These are phyloP conservation scores for Penelope pileata DNA, from an alignment of 2,113 vertebrate genomes.

Conservation along the genomic window DNA sequence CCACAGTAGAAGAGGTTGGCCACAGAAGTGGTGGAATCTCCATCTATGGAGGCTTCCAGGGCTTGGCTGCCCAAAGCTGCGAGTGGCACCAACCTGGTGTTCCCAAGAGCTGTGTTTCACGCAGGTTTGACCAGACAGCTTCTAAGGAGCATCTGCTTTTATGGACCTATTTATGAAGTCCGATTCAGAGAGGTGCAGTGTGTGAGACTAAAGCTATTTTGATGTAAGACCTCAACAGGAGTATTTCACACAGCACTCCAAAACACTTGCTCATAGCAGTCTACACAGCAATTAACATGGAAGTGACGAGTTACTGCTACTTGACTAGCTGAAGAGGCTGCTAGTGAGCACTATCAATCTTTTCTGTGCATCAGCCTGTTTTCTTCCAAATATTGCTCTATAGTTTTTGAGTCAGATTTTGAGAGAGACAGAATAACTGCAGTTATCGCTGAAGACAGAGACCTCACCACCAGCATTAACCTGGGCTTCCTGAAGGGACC, in stretches of 20 bases:
- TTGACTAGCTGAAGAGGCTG: background rate
- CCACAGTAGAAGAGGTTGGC: background rate
- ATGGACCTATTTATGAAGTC: background rate
- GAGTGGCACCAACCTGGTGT: background rate
- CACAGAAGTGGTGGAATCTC: background rate
- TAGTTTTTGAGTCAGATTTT: background rate
- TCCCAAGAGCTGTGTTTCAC: background rate
- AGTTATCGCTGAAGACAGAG: background rate
- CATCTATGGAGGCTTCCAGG: background rate
- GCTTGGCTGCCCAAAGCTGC: background rate
- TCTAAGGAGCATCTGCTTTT: background rate
- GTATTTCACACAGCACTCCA: background rate
- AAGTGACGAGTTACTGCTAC: background rate
- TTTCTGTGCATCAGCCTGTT: background rate
- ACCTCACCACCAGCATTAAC: background rate
- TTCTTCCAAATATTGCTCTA: background rate
- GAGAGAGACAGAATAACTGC: background rate
- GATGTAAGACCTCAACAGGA: background rate
- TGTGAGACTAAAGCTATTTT: background rate
- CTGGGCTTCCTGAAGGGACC: background rate
- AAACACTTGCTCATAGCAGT: background rate
- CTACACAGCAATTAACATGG: background rate
- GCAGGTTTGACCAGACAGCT: background rate
- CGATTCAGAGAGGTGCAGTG: background rate
- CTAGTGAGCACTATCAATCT: background rate